phyloP scores from a whole-genome alignment of 1,140 invertebrate species.

The Megalopta genalis region DNA sequence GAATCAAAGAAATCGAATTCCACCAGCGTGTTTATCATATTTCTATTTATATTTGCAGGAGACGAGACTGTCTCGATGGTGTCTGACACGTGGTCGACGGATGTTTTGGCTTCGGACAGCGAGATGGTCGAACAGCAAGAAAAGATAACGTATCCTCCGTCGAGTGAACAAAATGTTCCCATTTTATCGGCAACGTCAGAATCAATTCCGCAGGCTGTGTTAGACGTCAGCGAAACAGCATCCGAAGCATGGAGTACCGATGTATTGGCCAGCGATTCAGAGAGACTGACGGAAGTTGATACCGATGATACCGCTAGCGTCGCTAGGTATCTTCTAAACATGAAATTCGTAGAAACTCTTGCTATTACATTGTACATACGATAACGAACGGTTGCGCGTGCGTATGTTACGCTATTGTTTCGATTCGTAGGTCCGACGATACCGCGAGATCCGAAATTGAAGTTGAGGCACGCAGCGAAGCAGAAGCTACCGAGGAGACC shows the following conservation, averaged over 20 bases:
- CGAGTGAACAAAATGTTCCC: slow-evolving; percentile 64
- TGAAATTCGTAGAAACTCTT: no score
- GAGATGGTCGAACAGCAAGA: slow-evolving; percentile 90
- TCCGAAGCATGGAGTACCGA: slow-evolving; percentile 99
- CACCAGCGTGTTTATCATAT: no score
- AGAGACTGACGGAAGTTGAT: slow-evolving; percentile 93
- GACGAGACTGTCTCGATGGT: slow-evolving; percentile 97
- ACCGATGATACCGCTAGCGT: slow-evolving; percentile 90
- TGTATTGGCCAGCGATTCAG: slow-evolving; percentile 96
- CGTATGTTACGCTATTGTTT: not conserved
- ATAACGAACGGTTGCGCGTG: no score
- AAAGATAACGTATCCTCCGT: slow-evolving; percentile 76
- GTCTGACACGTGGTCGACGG: slow-evolving; percentile 98
- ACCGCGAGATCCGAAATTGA: slow-evolving; percentile 85
- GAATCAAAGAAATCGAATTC: not conserved
- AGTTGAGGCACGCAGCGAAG: slow-evolving; percentile 79
- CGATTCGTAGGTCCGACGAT: slow-evolving; percentile 84
- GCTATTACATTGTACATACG: no score
- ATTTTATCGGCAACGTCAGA: slow-evolving; percentile 64
- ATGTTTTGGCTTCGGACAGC: slow-evolving; percentile 96
- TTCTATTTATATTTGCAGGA: slow-evolving; percentile 62
- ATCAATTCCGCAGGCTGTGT: slow-evolving; percentile 68
- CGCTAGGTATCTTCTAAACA: slow-evolving; percentile 78
- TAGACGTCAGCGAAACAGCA: slow-evolving; percentile 93
- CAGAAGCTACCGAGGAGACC: slow-evolving; percentile 77